A percentile compares a stretch with the other conserved stretches of the same genome.
Evolutionary conservation across 2,797 vertebrate genomes (phyloP).

Genomic region (Austrolebias charrua): DNA sequence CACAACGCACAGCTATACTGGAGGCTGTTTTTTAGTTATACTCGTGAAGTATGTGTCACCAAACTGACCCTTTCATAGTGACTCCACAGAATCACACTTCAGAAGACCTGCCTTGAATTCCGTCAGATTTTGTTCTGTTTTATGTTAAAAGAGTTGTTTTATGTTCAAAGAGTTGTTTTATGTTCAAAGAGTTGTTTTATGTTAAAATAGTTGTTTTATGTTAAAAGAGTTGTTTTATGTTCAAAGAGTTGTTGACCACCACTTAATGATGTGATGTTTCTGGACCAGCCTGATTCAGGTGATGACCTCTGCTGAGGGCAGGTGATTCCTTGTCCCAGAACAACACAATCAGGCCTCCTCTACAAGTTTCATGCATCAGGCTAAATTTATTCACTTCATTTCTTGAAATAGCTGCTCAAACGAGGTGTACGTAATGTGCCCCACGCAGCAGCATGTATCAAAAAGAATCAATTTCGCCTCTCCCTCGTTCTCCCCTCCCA

Average conservation of each 20-base stretch:
- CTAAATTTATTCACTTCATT: slow-evolving; percentile 76
- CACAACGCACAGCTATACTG: too few species aligned
- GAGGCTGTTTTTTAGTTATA: too few species aligned
- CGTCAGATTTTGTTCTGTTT: slow-evolving; percentile 6
- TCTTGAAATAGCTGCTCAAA: slow-evolving; percentile 73
- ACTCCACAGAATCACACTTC: too few species aligned
- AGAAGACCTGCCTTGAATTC: slow-evolving; percentile 9
- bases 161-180: slow-evolving; percentile 33
- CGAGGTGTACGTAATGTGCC: slow-evolving; percentile 74
- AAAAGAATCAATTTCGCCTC: slow-evolving; percentile 77
- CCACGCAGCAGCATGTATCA: slow-evolving; percentile 72
- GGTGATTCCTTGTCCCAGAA: slow-evolving; percentile 26
- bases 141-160: too few species aligned
- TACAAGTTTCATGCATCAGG: slow-evolving; percentile 52
- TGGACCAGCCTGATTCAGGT: slow-evolving; percentile 12
- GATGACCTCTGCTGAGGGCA: slow-evolving; percentile 25
- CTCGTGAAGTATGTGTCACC: too few species aligned
- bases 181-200: slow-evolving; percentile 35
- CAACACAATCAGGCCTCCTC: slow-evolving; percentile 37
- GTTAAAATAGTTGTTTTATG: too few species aligned
- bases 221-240: slow-evolving; percentile 29
- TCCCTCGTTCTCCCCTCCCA: slow-evolving; percentile 70
- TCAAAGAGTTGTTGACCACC: slow-evolving; percentile 22
- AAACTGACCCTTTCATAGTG: too few species aligned
- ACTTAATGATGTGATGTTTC: slow-evolving; percentile 43